Evolutionary conservation across 2,888 invertebrate species (phyloP), one percentile per base, ranked within the genome.

Genomic region (Melanostoma mellinum): DNA sequence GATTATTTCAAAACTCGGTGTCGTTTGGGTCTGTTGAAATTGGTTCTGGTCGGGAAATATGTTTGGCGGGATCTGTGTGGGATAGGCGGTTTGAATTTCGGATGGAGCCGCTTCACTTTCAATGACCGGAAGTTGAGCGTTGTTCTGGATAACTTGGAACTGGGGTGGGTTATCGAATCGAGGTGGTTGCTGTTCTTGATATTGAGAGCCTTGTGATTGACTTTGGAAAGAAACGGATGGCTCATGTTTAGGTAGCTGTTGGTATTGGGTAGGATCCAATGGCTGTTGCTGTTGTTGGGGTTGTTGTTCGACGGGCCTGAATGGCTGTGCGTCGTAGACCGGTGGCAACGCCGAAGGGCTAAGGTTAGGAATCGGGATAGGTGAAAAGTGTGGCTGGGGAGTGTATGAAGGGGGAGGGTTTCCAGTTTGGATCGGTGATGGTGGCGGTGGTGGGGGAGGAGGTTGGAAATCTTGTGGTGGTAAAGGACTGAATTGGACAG

Each of bases 291-390:
- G 72, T 30, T 77, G 46, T 8, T 63, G 10, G 3, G 44, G 44
- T 6, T 30, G 6, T 9, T 63, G 38, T 9, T 52, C 53, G 53
- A 84, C 60, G 30, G 88, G 86, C 3, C 88, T 86, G 87, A 94
- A 94, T 42, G 93, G 93, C 80, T 93, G 91, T 2, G 94, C 93
- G 87, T 93, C 93, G 87, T 93, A 94, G 69, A 95, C 91, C 9
- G 94, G 94, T 4, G 94, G 93, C 85, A 94, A 88, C 6, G 93
- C 93, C 36, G 93, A 92, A 55, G 93, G 92, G 86, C 94, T 94
- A 42, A 95, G 89, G 88, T 94, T 94, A 0, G 95, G 95, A 86
- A 95, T 91, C 3, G 94, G 93, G 68, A 95, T 93, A 2, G 94
- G 94, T 32, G 88, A 72, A 5, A 88, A 87, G 52, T 86, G 86